Evolutionary conservation across 2,113 vertebrate genomes (phyloP).

Genomic region (Poicephalus gulielmi): DNA sequence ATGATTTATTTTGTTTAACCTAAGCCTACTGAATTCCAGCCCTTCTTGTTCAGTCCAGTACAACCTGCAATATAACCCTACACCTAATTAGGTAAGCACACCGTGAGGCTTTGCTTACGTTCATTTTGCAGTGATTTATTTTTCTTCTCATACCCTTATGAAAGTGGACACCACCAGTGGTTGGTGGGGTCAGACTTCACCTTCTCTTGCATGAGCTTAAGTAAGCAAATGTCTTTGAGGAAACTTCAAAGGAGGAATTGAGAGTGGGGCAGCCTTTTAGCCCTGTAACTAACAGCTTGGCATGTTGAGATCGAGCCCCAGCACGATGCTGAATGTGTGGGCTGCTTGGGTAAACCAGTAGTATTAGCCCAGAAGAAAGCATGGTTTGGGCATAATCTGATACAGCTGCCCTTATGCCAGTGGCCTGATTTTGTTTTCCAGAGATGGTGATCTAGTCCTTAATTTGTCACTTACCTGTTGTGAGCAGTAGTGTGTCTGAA

Average conservation of each 20-base stretch:
- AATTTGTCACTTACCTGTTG: neutral
- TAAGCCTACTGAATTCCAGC: slow-evolving; percentile 65
- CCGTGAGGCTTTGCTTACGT: slow-evolving; percentile 24
- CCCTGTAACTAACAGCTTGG: neutral
- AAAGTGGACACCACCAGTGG: slow-evolving; percentile 65
- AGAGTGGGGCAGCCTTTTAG: slow-evolving; percentile 4
- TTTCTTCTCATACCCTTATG: slow-evolving; percentile 70
- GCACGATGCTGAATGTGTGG: neutral
- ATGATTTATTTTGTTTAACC: slow-evolving; percentile 71
- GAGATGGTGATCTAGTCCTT: neutral
- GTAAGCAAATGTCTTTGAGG: slow-evolving; percentile 59
- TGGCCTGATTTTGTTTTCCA: neutral
- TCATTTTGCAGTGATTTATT: slow-evolving; percentile 73
- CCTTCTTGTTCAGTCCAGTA: slow-evolving; percentile 30
- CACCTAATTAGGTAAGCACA: slow-evolving; percentile 65
- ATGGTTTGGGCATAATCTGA: neutral
- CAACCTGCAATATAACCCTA: slow-evolving; percentile 71
- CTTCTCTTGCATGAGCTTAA: slow-evolving; percentile 43
- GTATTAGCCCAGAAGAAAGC: slow-evolving; percentile 4
- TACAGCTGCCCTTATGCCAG: neutral
- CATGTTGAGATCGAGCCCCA: neutral
- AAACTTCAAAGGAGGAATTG: slow-evolving; percentile 29
- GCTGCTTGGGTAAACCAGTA: neutral
- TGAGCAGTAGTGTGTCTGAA: neutral
- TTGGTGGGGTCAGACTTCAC: slow-evolving; percentile 55